Percentiles rank a stretch among this genome's conserved stretches.
Evolutionary conservation across 2,797 vertebrate genomes (phyloP).

Genomic region (Benthosema pterotum): DNA sequence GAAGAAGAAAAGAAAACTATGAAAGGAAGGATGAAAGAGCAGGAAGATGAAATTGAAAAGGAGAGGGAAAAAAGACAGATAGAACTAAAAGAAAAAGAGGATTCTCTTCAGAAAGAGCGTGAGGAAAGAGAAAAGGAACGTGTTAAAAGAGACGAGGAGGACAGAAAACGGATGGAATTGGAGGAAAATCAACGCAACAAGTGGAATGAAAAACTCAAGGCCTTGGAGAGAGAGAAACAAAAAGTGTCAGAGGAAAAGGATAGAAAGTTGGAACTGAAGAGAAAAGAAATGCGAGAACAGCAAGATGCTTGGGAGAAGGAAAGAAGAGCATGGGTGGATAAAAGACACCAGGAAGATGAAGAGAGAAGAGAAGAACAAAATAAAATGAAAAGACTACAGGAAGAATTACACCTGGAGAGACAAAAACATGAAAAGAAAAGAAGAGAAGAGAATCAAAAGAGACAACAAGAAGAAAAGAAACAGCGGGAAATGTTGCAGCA

Average conservation of each 20-base stretch:
- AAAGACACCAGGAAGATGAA: no score
- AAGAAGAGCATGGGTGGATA: no score
- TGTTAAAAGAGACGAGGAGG: conserved; percentile 1
- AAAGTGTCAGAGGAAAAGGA: neutral
- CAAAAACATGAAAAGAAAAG: neutral
- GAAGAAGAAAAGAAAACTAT: no score
- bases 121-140: no score
- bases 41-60: neutral
- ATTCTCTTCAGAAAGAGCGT: no score
- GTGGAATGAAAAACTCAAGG: neutral
- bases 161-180: neutral
- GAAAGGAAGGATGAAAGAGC: no score
- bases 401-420: neutral
- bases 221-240: neutral
- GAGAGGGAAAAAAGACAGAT: neutral
- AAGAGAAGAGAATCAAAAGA: neutral
- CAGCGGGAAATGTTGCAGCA: neutral
- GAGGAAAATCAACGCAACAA: neutral
- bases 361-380: no score
- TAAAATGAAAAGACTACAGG: neutral
- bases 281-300: neutral
- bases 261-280: neutral
- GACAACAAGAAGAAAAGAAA: neutral
- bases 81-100: no score
- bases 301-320: no score